Base-by-base conservation (phyloP, 2,113 vertebrate genomes). In the Cyphomyrus plagiostoma region DNA sequence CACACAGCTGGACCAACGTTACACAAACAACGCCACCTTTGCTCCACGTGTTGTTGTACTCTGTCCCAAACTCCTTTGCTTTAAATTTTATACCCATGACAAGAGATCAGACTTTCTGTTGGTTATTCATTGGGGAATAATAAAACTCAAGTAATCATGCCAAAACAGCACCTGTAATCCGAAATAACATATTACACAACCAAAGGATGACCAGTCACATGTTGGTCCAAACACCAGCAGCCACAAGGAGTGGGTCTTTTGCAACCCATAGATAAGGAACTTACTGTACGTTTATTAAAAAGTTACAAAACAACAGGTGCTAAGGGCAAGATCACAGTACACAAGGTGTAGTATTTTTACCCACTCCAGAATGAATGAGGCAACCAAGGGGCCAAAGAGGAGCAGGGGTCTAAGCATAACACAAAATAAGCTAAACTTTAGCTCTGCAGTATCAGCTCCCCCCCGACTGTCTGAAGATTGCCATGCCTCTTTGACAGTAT, bases 311-410 rank as follows among this genome's bases (percentile, higher is more conserved):
- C 85, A 90, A 74, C 89, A 35, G 62, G 56, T 87, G 84, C 21
- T 74, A 30, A 87, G 46, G 15, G 85, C 45, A n/a, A 53, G 17
- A 48, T 15, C 80, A 90, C 11, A 52, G 82, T 82, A 42, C 74
- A 89, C 89, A 89, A 89, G 88, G 39, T 83, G 52, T 26, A 23
- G 21, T 58, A 56, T 58, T 83, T 83, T 89, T 89, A 85, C 23
- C 30, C 17, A 13, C 62, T 42, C 19, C 50, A 13, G 35, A 19
- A 56, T 23, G 30, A 10, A 52, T 82, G 80, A 85, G 52, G 74
- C 46, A 42, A 89, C 35, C 66, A 39, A 13, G 4, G 48, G 15
- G 46, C 52, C 52, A 26, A 13, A 49, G 4, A 42, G 23, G 19
- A 13, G 45, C n/a, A 62, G 58, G n/a, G 58, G 58, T 66, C n/a